Evolutionary conservation across 2,113 vertebrate genomes (phyloP).

Genomic region (Pitta sordida): DNA sequence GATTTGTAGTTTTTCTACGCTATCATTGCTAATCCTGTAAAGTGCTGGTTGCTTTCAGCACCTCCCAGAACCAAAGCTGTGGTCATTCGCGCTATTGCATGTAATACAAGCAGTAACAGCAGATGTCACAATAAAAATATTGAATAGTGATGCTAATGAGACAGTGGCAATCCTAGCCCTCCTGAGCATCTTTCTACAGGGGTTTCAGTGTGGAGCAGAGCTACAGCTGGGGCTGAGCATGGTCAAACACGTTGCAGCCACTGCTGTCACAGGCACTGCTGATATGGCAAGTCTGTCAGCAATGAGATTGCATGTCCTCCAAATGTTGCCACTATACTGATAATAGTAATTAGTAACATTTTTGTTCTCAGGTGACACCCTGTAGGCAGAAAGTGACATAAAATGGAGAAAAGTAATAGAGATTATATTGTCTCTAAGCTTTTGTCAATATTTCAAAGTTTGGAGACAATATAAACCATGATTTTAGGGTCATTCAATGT

Average conservation of each 20-base stretch:
- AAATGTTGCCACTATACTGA: rapidly evolving
- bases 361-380: not conserved
- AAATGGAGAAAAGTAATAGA: not conserved
- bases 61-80: not conserved
- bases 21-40: not conserved
- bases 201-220: not conserved
- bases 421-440: not conserved
- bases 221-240: not conserved
- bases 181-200: not conserved
- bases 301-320: not conserved
- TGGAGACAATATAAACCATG: not conserved
- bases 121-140: not conserved
- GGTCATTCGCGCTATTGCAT: not conserved
- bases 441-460: not conserved
- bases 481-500: not conserved
- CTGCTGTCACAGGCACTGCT: no score
- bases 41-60: not conserved
- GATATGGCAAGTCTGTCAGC: not conserved
- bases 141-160: not conserved
- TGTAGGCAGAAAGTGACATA: not conserved
- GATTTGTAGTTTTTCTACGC: not conserved
- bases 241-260: not conserved
- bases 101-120: not conserved
- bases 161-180: not conserved
- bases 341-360: not conserved